Conservation (phyloP, 2,888 invertebrate genomes). For the Aspidiotus rigidus region DNA sequence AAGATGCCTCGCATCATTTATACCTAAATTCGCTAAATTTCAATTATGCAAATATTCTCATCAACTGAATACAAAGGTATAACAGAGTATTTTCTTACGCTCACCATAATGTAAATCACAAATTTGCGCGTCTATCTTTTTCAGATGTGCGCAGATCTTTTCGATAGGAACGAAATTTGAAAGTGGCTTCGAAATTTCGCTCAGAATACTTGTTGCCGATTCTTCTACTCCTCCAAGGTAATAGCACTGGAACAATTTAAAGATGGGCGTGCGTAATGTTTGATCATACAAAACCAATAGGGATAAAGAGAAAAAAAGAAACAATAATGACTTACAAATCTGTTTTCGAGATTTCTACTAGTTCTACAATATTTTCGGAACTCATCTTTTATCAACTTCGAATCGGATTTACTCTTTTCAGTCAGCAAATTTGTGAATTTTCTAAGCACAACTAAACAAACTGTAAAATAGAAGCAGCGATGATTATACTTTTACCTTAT, state of each 20-base stretch:
- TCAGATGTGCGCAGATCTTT: conserved; percentile 89
- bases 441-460: conserved; percentile 75
- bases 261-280: conserved; percentile 12
- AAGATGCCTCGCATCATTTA: too few species aligned
- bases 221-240: conserved; percentile 93
- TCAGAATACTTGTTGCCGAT: conserved; percentile 92
- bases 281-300: not conserved
- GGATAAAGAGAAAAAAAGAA: not conserved
- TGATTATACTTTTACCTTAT: not conserved
- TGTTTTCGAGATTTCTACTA: conserved; percentile 79
- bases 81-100: not conserved
- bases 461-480: conserved; percentile 46
- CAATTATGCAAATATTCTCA: too few species aligned
- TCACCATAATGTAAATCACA: conserved; percentile 87
- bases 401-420: conserved; percentile 43
- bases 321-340: conserved; percentile 64
- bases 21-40: too few species aligned
- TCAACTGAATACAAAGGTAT: too few species aligned
- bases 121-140: conserved; percentile 87
- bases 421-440: conserved; percentile 66
- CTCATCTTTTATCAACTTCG: conserved; percentile 66
- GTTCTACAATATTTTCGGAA: conserved; percentile 78
- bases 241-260: conserved; percentile 64
- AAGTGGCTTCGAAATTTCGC: conserved; percentile 88
- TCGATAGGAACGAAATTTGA: conserved; percentile 90